Base-by-base conservation (phyloP, 2,797 vertebrate genomes). In the Gobio occitaniae region DNA sequence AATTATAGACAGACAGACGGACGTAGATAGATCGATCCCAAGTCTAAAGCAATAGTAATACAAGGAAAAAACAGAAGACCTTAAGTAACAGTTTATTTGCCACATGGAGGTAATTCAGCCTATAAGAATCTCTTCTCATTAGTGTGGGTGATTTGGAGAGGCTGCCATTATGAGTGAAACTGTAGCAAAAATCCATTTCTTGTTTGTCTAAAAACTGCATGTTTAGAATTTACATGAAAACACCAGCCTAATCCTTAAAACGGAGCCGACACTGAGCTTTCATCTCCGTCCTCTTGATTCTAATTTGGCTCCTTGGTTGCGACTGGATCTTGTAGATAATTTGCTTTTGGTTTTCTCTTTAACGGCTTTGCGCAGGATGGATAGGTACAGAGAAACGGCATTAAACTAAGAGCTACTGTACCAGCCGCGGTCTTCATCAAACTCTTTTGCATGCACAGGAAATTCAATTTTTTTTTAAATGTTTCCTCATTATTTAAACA, bases 401-500 rank as follows among this genome's bases (percentile, higher is more conserved):
- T 38, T 4, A n/a, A 74, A 75, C 61, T 68, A 68, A 84, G n/a
- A 84, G 61, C 82, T 56, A 77, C 41, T 44, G 41, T 44, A 44
- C 61, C 36, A 77, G 63, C 47, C 32, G 36, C 16, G 15, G 82
- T 21, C 72, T 83, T 77, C 63, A 54, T 69, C 63, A n/a, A 41
- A 76, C 61, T 65, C 61, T 38, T 77, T 83, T 54, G 36, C 44
- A 54, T 44, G 10, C 48, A 52, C 77, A 47, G 69, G 70, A 83
- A 80, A 84, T 66, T 78, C 36, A 16, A 1, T 38, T 82, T 77
- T 77, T 82, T n/a, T 21, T 1, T 48, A 71, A 71, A 59, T 66
- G 44, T 80, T 81, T 68, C 78, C 8, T 56, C 80, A 47, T 83
- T 71, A 88, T 89, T 56, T 52, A 89, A 77, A 78, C 41, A 88